Evolutionary conservation across 1,140 invertebrate genomes (phyloP), one percentile per base, ranked within the genome.

Genomic region (Proales similis): DNA sequence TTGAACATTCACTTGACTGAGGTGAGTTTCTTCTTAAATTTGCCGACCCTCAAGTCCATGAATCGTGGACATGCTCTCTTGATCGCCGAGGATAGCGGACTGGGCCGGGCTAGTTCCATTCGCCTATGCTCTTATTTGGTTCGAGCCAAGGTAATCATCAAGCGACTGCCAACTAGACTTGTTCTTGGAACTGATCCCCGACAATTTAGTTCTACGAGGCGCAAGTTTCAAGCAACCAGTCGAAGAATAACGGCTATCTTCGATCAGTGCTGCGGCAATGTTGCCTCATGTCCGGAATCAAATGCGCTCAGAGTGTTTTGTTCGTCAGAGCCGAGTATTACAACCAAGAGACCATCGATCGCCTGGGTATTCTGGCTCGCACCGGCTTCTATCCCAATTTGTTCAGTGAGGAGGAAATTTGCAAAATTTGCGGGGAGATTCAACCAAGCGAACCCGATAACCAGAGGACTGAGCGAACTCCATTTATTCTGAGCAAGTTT

Each of bases 401-500:
- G 48, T 75, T 74, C 51, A 69, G 64, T 2, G 68, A 72, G 9
- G 67, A 70, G 26, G 72, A 74, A 48, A 60, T 74, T 9, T 69
- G 68, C 48, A 65, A 65, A 22, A 72, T 75, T 14, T 69, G 71
- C 12, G 67, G 68, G 6, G 69, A 72, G 36, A 74, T 75, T 68
- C 72, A 70, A 66, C 74, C 74, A 11, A 71, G 72, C 5, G 70
- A 70, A 3, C 69, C 73, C 5, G 69, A 72, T 64, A 71, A 68
- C 14, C 74, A 71, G 51, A 61, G 69, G 12, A 66, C 70, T 6
- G 72, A 74, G 61, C 71, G 73, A 66, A 72, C 74, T 22, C 68
- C 71, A 46, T 68, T 69, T 42, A 68, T 69, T 1, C 74, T 74
- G 64, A 69, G 71, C 14, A 65, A 70, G 20, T 75, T 69, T 57